Conservation (phyloP, 2,888 invertebrate genomes). For the Drosophila birchii region DNA sequence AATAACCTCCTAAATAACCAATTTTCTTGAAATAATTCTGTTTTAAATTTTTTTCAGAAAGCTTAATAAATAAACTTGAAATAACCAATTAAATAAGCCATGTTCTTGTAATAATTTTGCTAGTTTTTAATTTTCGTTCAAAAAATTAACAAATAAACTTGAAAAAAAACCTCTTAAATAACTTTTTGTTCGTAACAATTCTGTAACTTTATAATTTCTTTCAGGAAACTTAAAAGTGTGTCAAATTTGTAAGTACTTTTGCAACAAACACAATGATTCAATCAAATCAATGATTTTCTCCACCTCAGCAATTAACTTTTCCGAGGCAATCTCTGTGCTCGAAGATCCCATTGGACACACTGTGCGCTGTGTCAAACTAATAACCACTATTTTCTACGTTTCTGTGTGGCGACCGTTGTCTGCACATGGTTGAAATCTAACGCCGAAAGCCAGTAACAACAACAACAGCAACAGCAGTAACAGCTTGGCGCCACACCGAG, state of each 20-base stretch:
- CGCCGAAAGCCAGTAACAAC: conserved; percentile 47
- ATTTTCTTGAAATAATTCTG: too few relatives aligned
- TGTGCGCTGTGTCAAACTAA: conserved; percentile 55
- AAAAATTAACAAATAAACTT: too few relatives aligned
- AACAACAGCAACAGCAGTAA: conserved; percentile 52
- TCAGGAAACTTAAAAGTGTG: neutral
- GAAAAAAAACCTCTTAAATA: neutral
- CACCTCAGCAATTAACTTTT: conserved; percentile 20
- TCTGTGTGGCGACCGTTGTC: conserved; percentile 60
- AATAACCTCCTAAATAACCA: too few relatives aligned
- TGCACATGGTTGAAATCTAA: conserved; percentile 76
- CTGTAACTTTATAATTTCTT: too few relatives aligned
- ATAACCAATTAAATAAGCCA: neutral
- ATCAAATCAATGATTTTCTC: conserved; percentile 18
- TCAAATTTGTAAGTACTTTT: conserved; percentile 12
- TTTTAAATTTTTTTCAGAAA: neutral
- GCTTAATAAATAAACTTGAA: neutral
- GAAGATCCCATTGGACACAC: conserved; percentile 38
- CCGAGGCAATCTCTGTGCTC: conserved; percentile 2
- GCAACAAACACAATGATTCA: conserved; percentile 4
- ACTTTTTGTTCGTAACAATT: neutral
- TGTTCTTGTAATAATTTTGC: neutral
- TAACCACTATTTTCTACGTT: conserved; percentile 54
- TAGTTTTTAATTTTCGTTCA: too few relatives aligned
- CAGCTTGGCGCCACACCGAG: conserved; percentile 67